Evolutionary conservation across 2,113 vertebrate species (phyloP).

Genomic region (Hemibagrus wyckioides): DNA sequence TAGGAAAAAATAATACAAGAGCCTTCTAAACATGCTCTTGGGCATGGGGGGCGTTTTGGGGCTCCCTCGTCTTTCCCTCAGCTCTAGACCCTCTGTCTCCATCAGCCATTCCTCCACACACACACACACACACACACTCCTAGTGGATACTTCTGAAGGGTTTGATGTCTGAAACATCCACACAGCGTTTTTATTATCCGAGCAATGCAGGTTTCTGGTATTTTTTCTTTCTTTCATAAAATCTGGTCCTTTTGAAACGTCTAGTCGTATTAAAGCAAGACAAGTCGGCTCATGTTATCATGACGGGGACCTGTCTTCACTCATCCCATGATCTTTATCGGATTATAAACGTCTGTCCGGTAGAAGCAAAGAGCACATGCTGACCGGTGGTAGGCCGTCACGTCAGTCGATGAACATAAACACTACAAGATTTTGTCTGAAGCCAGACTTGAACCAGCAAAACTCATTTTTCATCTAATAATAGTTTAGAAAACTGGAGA

Average conservation of each 20-base stretch:
- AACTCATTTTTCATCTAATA: background rate
- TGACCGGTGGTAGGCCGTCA: background rate
- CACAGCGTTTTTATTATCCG: slow-evolving; percentile 20
- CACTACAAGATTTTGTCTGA: too few relatives aligned
- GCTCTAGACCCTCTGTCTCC: slow-evolving; percentile 43
- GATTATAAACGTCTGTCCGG: background rate
- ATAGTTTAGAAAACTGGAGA: background rate
- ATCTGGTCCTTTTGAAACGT: slow-evolving; percentile 8
- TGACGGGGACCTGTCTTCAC: background rate
- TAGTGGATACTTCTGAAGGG: background rate
- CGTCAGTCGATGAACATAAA: background rate
- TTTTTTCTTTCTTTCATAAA: background rate
- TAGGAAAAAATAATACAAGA: slow-evolving; percentile 58
- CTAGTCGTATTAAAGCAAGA: slow-evolving; percentile 1
- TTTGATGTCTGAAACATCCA: slow-evolving; percentile 15
- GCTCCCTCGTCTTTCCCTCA: slow-evolving; percentile 33
- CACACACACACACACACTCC: background rate
- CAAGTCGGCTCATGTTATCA: slow-evolving; percentile 15
- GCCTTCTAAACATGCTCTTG: slow-evolving; percentile 49
- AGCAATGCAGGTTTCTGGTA: background rate
- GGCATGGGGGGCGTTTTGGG: slow-evolving; percentile 45
- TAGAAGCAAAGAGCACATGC: background rate
- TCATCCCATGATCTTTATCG: background rate
- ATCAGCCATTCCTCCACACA: background rate
- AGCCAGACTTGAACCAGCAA: background rate